A percentile compares a stretch with the other conserved stretches of the same genome.
Evolutionary conservation across 1,140 invertebrate genomes (phyloP).

Genomic region (Pissodes strobi): DNA sequence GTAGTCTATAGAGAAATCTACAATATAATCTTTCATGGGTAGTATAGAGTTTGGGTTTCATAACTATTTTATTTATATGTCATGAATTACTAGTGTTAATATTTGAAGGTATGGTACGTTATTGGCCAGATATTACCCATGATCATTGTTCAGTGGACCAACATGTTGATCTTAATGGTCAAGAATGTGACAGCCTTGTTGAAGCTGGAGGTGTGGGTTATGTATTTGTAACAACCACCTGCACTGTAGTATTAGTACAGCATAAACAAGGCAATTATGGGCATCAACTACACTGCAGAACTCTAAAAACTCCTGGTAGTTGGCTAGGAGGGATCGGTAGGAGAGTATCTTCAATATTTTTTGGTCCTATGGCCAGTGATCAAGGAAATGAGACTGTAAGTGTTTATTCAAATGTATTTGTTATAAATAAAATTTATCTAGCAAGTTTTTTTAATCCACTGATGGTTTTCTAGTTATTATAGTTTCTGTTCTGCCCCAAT

Average conservation of each 20-base stretch:
- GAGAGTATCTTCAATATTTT: constrained; percentile 83
- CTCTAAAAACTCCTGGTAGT: constrained; percentile 77
- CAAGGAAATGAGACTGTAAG: constrained; percentile 76
- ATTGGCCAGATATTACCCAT: constrained; percentile 89
- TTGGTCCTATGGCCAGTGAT: constrained; percentile 75
- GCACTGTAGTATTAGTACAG: constrained; percentile 80
- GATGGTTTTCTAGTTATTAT: too few species aligned
- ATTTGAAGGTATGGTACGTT: constrained; percentile 60
- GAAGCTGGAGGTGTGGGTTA: constrained; percentile 74
- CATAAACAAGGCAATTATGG: constrained; percentile 64
- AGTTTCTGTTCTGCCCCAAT: too few species aligned
- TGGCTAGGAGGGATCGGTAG: constrained; percentile 87
- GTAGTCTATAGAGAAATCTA: too few species aligned
- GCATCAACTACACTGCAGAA: constrained; percentile 69
- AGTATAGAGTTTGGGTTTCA: neutral
- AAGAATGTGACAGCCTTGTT: constrained; percentile 80
- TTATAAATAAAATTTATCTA: constrained; percentile 12
- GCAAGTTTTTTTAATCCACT: too few species aligned
- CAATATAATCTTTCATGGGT: too few species aligned
- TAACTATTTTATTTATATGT: neutral
- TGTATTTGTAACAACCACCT: constrained; percentile 88
- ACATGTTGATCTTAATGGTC: constrained; percentile 79
- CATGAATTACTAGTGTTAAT: too few species aligned
- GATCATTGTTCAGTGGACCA: constrained; percentile 85
- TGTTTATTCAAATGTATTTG: constrained; percentile 11